Conservation (phyloP, 2,888 invertebrate genomes). For the Cosmopolites sordidus region DNA sequence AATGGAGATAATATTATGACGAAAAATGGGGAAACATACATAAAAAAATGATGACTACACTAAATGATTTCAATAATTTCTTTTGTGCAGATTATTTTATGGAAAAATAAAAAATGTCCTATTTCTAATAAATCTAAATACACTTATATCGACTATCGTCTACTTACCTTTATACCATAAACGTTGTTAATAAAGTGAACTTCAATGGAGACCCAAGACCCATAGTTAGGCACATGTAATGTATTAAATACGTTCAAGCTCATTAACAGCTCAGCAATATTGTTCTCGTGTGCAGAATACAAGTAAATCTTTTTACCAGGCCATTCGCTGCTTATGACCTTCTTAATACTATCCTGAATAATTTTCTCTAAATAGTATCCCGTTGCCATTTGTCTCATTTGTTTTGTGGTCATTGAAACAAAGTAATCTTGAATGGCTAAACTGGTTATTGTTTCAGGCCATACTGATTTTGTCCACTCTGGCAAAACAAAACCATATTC, state of each 20-base stretch:
- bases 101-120: no score
- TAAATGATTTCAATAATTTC: no score
- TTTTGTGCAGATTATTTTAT: no score
- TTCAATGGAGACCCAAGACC: slow-evolving; percentile 29
- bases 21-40: no score
- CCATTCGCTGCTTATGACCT: slow-evolving; percentile 25
- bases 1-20: no score
- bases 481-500: slow-evolving; percentile 44
- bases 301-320: slow-evolving; percentile 32
- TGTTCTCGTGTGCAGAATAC: slow-evolving; percentile 37
- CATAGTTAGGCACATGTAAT: slow-evolving; percentile 31
- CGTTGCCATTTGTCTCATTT: slow-evolving; percentile 33
- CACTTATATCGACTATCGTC: no score
- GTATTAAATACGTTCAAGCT: slow-evolving; percentile 31
- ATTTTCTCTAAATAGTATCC: slow-evolving; percentile 34
- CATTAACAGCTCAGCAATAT: slow-evolving; percentile 33
- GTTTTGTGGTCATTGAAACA: slow-evolving; percentile 34
- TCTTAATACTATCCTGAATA: slow-evolving; percentile 29
- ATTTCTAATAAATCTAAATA: no score
- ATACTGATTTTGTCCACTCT: slow-evolving; percentile 44
- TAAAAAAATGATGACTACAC: no score
- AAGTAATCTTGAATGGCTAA: slow-evolving; percentile 29
- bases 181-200: slow-evolving; percentile 27
- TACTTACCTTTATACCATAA: slow-evolving; percentile 32
- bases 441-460: slow-evolving; percentile 40